Percentiles rank a stretch among this genome's conserved stretches.
Conservation (phyloP, 2,888 invertebrate species). For the Agrenia bidenticulata region DNA sequence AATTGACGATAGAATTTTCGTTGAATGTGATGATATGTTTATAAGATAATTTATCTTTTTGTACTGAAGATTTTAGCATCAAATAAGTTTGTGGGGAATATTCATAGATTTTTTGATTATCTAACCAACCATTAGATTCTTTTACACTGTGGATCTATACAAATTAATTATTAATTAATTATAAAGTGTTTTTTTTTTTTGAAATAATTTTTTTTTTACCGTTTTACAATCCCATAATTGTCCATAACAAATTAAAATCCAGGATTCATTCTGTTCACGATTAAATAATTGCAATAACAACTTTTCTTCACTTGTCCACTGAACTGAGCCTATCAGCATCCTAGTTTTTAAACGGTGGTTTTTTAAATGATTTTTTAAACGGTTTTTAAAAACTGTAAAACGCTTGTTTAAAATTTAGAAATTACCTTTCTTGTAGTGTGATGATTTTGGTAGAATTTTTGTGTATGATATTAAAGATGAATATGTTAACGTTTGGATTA, state of each 20-base stretch:
- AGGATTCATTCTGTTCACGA: conserved; percentile 76
- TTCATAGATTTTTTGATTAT: conserved; percentile 66
- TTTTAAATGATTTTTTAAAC: conserved; percentile 3
- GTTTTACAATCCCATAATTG: conserved; percentile 38
- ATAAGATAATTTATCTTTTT: conserved; percentile 58
- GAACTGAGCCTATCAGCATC: too few relatives aligned
- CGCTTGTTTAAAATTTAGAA: neutral
- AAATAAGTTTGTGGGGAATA: conserved; percentile 69
- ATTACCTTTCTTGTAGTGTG: conserved; percentile 1
- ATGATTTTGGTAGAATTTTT: neutral
- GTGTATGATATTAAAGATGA: neutral
- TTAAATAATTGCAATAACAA: too few relatives aligned
- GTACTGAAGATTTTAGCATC: conserved; percentile 71
- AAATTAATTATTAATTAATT: conserved; percentile 53
- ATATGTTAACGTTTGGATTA: too few relatives aligned
- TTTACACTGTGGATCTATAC: conserved; percentile 58
- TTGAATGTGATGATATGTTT: conserved; percentile 54
- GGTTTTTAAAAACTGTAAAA: neutral
- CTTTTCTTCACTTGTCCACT: too few relatives aligned
- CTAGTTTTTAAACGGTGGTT: too few relatives aligned
- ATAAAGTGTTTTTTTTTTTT: neutral
- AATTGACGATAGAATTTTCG: conserved; percentile 52
- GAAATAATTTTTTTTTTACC: neutral
- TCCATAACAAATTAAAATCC: conserved; percentile 65
- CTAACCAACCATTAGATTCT: conserved; percentile 68